Conservation (phyloP, 2,888 invertebrate genomes). For the Steinernema carpocapsae region DNA sequence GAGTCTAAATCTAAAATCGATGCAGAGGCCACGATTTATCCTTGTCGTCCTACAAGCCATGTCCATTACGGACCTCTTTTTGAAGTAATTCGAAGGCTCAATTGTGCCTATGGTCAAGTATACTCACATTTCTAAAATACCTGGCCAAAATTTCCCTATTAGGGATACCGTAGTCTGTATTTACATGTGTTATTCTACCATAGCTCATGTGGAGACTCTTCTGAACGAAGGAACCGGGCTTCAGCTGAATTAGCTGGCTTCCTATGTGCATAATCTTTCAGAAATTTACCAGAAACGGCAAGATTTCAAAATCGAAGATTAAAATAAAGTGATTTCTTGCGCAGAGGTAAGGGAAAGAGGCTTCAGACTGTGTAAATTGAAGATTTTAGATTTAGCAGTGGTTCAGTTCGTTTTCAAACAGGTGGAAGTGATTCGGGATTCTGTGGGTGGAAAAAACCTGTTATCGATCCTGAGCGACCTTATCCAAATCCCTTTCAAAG, state of each 20-base stretch:
- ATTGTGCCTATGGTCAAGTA: slow-evolving; percentile 86
- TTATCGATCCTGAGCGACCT: slow-evolving; percentile 85
- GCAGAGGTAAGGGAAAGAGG: neutral
- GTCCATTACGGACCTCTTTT: slow-evolving; percentile 87
- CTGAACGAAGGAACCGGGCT: slow-evolving; percentile 77
- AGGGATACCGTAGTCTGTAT: too few relatives aligned
- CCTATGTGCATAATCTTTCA: slow-evolving; percentile 87
- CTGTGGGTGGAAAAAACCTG: slow-evolving; percentile 85
- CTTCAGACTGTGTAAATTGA: neutral
- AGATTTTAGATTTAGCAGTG: slow-evolving; percentile 78
- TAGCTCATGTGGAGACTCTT: slow-evolving; percentile 88
- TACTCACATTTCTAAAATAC: slow-evolving; percentile 65
- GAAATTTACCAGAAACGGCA: slow-evolving; percentile 92
- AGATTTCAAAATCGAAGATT: slow-evolving; percentile 78
- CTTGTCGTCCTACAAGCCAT: slow-evolving; percentile 86
- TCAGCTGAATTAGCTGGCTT: slow-evolving; percentile 83
- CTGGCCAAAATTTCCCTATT: neutral
- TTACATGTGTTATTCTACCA: slow-evolving; percentile 82
- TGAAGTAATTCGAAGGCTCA: slow-evolving; percentile 88
- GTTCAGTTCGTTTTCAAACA: slow-evolving; percentile 79
- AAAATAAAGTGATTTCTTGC: slow-evolving; percentile 28
- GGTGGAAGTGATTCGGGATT: slow-evolving; percentile 48
- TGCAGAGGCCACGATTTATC: too few relatives aligned
- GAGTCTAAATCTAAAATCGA: too few relatives aligned
- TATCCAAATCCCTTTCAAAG: slow-evolving; percentile 87